A percentile compares a stretch with the other conserved stretches of the same genome.
Conservation (phyloP, 2,797 vertebrate species). For the Yasuhikotakia modesta region DNA sequence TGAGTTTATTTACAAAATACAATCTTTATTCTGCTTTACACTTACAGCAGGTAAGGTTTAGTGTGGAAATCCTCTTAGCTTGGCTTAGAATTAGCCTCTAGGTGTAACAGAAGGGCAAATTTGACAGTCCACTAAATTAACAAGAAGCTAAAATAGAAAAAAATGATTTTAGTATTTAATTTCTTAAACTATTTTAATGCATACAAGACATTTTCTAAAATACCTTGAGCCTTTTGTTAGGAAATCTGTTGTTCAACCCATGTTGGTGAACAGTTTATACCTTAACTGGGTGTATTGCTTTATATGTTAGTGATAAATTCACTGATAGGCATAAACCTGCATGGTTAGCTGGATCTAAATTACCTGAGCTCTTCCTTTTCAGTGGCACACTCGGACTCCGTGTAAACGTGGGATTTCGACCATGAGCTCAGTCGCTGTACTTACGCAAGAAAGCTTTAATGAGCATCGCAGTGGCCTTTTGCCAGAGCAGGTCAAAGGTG, state of each 20-base stretch:
- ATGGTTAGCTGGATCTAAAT: background rate
- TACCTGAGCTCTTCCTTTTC: slow-evolving; percentile 25
- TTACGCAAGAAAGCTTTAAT: slow-evolving; percentile 99
- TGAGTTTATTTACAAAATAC: slow-evolving; percentile 26
- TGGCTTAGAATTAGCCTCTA: slow-evolving; percentile 62
- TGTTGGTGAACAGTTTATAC: background rate
- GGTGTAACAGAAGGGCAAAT: slow-evolving; percentile 33
- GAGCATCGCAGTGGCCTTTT: slow-evolving; percentile 96
- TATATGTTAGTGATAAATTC: background rate
- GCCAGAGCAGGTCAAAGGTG: slow-evolving; percentile 88
- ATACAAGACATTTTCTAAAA: background rate
- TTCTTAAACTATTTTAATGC: background rate
- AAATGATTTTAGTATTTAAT: background rate
- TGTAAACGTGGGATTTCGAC: slow-evolving; percentile 90
- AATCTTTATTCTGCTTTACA: slow-evolving; percentile 9
- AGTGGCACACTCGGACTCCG: slow-evolving; percentile 97
- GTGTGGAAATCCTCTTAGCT: slow-evolving; percentile 75
- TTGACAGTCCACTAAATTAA: slow-evolving; percentile 41
- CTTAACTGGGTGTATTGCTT: slow-evolving; percentile 11
- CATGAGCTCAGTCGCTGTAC: slow-evolving; percentile 99
- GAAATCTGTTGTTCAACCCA: background rate
- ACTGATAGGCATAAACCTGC: background rate
- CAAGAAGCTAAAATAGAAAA: no score
- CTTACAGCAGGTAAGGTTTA: slow-evolving; percentile 64
- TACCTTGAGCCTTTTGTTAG: background rate